Evolutionary conservation across 2,888 invertebrate genomes (phyloP).

Genomic region (Toxonevra muliebris): DNA sequence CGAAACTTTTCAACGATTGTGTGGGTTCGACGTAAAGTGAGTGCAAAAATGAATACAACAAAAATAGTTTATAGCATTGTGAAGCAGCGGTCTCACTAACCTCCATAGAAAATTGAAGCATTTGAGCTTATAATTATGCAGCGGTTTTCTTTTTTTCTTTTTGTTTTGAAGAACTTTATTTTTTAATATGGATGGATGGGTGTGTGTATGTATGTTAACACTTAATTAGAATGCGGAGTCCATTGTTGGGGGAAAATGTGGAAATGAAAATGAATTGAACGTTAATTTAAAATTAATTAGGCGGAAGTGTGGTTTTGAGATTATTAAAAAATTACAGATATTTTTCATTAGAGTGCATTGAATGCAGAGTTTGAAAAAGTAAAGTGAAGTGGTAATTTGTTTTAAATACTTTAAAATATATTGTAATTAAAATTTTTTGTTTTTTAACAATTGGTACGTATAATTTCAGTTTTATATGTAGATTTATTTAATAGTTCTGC

Average conservation of each 20-base stretch:
- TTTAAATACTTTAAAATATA: too few relatives aligned
- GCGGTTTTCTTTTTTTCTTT: neutral
- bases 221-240: neutral
- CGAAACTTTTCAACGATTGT: too few relatives aligned
- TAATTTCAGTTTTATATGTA: too few relatives aligned
- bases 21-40: too few relatives aligned
- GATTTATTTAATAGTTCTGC: too few relatives aligned
- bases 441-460: too few relatives aligned
- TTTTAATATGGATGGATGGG: neutral
- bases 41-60: too few relatives aligned
- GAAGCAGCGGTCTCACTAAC: neutral
- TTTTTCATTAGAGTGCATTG: too few relatives aligned
- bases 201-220: neutral
- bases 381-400: too few relatives aligned
- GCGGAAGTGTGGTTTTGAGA: neutral
- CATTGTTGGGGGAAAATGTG: neutral
- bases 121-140: neutral
- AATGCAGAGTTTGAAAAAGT: too few relatives aligned
- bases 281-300: neutral
- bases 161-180: neutral
- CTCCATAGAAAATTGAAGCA: neutral
- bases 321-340: too few relatives aligned
- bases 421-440: too few relatives aligned
- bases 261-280: neutral
- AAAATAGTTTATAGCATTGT: neutral